phyloP scores from a whole-genome alignment of 2,113 vertebrate genomes.

The Strix uralensis region DNA sequence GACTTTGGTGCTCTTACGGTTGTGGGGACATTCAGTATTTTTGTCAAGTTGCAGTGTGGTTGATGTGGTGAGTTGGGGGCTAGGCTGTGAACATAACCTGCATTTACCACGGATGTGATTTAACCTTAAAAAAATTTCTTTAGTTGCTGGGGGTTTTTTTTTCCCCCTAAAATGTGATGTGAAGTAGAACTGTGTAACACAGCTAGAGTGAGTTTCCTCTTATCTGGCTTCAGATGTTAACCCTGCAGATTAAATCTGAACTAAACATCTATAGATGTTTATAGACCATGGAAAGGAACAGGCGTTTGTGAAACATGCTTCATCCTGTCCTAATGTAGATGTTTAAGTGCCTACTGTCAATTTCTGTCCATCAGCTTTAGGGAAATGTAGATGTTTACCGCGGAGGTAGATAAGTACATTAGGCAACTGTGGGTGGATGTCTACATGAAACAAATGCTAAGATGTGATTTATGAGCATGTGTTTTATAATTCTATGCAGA shows the following conservation, averaged over 20 bases:
- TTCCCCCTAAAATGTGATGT: neutral
- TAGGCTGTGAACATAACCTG: neutral
- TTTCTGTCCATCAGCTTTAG: neutral
- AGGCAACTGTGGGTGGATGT: neutral
- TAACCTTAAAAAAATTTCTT: neutral
- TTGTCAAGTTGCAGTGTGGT: neutral
- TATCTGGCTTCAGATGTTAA: neutral
- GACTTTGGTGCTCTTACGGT: neutral
- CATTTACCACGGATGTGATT: neutral
- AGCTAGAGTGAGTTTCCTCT: neutral
- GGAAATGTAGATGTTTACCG: neutral
- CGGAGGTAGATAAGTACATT: neutral
- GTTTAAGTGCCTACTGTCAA: neutral
- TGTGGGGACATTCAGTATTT: neutral
- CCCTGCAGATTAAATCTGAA: neutral
- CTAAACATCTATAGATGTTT: neutral
- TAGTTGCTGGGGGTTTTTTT: neutral
- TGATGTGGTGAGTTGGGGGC: neutral
- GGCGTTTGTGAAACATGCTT: neutral
- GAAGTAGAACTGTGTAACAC: neutral
- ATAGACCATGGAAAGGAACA: neutral
- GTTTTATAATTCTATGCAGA: neutral
- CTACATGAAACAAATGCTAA: neutral
- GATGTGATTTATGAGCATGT: neutral
- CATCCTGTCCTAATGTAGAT: neutral